These are phyloP conservation scores for Eira barbara DNA, from an alignment of 2,113 vertebrate genomes.

Conservation along the genomic window DNA sequence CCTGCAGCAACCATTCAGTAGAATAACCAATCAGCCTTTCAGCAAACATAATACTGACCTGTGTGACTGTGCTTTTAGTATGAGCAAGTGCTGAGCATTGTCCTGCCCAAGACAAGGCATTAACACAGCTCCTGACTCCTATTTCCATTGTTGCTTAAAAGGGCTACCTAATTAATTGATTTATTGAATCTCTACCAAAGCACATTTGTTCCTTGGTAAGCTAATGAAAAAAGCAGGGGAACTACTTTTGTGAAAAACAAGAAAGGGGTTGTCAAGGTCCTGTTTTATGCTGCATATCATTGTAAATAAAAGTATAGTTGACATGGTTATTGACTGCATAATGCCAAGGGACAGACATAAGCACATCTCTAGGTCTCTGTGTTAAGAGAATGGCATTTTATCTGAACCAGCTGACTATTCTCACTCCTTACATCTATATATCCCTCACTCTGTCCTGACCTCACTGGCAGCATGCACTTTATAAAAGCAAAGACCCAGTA, in stretches of 20 bases:
- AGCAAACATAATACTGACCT: constrained; percentile 49
- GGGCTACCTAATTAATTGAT: constrained; percentile 73
- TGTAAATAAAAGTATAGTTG: constrained; percentile 68
- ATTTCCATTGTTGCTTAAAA: constrained; percentile 67
- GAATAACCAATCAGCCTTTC: constrained; percentile 64
- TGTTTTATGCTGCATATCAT: constrained; percentile 46
- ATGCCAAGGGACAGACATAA: neutral
- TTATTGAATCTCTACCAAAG: constrained; percentile 65
- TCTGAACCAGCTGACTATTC: neutral
- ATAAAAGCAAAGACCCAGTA: neutral
- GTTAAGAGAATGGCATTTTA: constrained; percentile 34
- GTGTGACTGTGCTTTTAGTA: constrained; percentile 58
- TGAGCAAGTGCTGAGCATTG: neutral
- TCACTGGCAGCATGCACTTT: neutral
- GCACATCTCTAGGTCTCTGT: neutral
- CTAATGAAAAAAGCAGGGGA: constrained; percentile 69
- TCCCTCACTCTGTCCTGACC: neutral
- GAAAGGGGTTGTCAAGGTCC: neutral
- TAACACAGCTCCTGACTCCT: constrained; percentile 38
- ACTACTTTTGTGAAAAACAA: constrained; percentile 13
- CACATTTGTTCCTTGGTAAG: constrained; percentile 71
- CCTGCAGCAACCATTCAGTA: constrained; percentile 53
- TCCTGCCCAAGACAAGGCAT: constrained; percentile 27
- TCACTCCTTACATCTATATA: neutral
- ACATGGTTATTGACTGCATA: constrained; percentile 73